These are phyloP conservation scores for Scaptomyza hsui DNA, from an alignment of 1,140 invertebrate species.

Conservation along the genomic window DNA sequence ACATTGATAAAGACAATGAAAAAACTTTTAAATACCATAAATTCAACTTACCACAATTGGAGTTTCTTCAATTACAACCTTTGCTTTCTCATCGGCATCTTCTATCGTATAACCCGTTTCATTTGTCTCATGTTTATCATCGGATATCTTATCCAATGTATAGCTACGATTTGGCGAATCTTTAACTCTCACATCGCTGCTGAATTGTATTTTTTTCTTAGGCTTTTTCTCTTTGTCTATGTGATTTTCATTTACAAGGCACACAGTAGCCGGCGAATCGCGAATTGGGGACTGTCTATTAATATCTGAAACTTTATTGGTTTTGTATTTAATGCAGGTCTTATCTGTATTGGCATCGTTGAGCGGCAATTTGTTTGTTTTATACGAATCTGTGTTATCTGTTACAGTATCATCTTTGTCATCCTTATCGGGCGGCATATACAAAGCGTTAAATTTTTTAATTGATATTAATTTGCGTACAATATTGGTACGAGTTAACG, in stretches of 20 bases:
- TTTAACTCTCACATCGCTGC: constrained; percentile 43
- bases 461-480: constrained; percentile 7
- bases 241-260: constrained; percentile 20
- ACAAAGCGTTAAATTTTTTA: constrained; percentile 15
- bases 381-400: constrained; percentile 40
- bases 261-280: constrained; percentile 16
- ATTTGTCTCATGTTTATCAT: constrained; percentile 26
- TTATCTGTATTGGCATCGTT: constrained; percentile 48
- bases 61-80: constrained; percentile 10
- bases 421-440: constrained; percentile 59
- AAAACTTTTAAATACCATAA: neutral
- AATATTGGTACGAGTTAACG: neutral
- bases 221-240: constrained; percentile 15
- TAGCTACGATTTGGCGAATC: constrained; percentile 36
- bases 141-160: constrained; percentile 37
- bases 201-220: constrained; percentile 49
- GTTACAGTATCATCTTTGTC: constrained; percentile 34
- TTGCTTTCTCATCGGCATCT: constrained; percentile 46
- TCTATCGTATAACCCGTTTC: constrained; percentile 55
- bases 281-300: constrained; percentile 27
- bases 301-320: constrained; percentile 70
- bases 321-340: constrained; percentile 55
- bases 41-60: constrained; percentile 42
- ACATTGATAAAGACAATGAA: neutral
- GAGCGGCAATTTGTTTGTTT: constrained; percentile 25